Base-by-base conservation (phyloP, 1,140 invertebrate species). In the Drosophila gunungcola region DNA sequence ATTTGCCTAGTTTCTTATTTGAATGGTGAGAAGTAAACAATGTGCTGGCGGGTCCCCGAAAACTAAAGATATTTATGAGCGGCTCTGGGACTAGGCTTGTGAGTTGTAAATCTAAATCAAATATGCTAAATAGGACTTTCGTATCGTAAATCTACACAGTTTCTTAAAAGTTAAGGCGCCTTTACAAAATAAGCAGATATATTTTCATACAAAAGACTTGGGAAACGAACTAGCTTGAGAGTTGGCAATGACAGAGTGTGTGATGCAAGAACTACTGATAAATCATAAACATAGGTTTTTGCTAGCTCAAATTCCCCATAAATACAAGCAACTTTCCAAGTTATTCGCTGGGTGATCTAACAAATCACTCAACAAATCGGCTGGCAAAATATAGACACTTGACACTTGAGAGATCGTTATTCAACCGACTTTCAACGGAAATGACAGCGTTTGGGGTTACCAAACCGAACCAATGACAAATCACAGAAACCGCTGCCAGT, bases 401-500 rank as follows among this genome's bases (percentile, higher is more conserved):
- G 64, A 45, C 49, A 55, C 63, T 53, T 42, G 46, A 45, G 60
- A 45, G 32, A 49, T 60, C 48, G 72, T 86, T 75, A 79, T 73
- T 79, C 52, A 79, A 58, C 34, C 43, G 74, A 79, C 83, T 86
- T 86, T 88, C 79, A 60, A 52, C 80, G 83, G 83, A 86, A 82
- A 82, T 86, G 75, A 68, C 79, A 73, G 58, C 79, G 73, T 86
- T 88, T 69, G 49, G 42, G 61, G 62, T 78, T 83, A 79, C 67
- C 58, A 82, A 82, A 86, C 61, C 68, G 38, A 68, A 63, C 61
- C 64, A 68, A 69, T 69, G 67, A 72, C 63, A 80, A 76, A 80
- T 67, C 34, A 69, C 55, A 69, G 49, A 80, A 48, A 78, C 65
- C 78, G 64, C 78, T 67, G 69, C 43, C 52, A 73, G 67, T 60